phyloP scores from a whole-genome alignment of 1,140 invertebrate species.

The Drosophila sp. region DNA sequence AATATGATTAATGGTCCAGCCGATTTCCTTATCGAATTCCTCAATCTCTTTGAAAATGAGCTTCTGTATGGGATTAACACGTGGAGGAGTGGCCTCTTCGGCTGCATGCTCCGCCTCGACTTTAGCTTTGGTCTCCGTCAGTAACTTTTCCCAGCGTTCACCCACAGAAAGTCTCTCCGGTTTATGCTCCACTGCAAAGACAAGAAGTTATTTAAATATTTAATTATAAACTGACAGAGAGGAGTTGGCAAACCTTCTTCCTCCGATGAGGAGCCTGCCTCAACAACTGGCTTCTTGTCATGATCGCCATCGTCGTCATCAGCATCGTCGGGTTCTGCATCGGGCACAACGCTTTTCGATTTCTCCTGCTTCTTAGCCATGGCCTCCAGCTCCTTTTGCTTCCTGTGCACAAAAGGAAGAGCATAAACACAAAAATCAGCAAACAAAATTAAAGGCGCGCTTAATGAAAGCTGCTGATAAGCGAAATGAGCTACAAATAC shows the following conservation, averaged over 20 bases:
- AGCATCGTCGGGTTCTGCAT: constrained; percentile 29
- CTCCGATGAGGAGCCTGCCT: constrained; percentile 63
- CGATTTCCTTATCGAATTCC: constrained; percentile 66
- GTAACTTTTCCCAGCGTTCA: constrained; percentile 75
- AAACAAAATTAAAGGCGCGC: constrained; percentile 70
- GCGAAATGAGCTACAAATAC: constrained; percentile 77
- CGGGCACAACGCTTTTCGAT: constrained; percentile 33
- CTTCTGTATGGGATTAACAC: constrained; percentile 63
- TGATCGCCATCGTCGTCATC: constrained; percentile 43
- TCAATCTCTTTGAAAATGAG: constrained; percentile 67
- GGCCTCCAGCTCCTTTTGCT: constrained; percentile 55
- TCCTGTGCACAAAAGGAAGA: constrained; percentile 37
- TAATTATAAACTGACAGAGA: background rate
- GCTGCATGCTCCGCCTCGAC: constrained; percentile 62
- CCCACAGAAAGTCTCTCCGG: constrained; percentile 68
- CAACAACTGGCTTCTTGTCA: constrained; percentile 18
- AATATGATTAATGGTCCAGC: constrained; percentile 86
- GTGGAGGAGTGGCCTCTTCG: constrained; percentile 57
- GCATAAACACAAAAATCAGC: constrained; percentile 48
- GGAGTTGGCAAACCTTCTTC: constrained; percentile 54
- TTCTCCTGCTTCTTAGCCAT: constrained; percentile 54
- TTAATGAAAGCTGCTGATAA: constrained; percentile 79
- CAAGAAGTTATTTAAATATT: background rate
- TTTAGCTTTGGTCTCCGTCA: constrained; percentile 71
- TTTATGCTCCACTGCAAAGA: constrained; percentile 42